Conservation (phyloP, 2,113 vertebrate genomes). For the Nicator chloris region DNA sequence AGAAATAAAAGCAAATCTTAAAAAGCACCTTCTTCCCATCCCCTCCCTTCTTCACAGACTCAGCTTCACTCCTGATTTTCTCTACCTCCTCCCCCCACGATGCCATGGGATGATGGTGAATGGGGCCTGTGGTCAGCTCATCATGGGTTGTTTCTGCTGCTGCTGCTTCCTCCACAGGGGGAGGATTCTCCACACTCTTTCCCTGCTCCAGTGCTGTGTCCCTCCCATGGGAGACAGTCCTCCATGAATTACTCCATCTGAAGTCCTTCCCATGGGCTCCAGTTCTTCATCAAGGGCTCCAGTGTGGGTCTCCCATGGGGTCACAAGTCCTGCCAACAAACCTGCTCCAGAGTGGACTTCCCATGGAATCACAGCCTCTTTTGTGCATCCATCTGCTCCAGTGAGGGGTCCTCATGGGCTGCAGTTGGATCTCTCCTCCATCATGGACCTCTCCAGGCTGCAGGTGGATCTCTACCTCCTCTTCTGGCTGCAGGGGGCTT, state of each 20-base stretch:
- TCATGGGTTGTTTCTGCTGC: not conserved
- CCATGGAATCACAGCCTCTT: not conserved
- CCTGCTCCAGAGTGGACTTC: not conserved
- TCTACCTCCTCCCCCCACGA: not conserved
- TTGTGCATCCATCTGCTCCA: not conserved
- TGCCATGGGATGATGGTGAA: not conserved
- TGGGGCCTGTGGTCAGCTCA: not conserved
- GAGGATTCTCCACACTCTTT: not conserved
- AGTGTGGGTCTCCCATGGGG: not conserved
- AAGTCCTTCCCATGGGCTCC: not conserved
- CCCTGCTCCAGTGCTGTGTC: not conserved
- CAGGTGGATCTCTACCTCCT: not conserved
- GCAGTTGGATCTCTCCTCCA: not conserved
- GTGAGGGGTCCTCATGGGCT: not conserved
- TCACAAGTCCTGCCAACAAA: not conserved
- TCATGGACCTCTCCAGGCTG: not conserved
- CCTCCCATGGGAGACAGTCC: not conserved
- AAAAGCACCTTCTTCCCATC: not conserved
- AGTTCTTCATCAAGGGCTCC: not conserved
- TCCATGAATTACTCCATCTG: not conserved
- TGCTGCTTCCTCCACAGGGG: not conserved
- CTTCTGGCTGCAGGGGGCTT: not conserved
- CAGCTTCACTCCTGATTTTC: rapidly evolving
- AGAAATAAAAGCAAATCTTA: not conserved
- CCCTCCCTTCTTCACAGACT: not conserved